phyloP scores from a whole-genome alignment of 2,888 invertebrate species.

The Cordilura impudica region DNA sequence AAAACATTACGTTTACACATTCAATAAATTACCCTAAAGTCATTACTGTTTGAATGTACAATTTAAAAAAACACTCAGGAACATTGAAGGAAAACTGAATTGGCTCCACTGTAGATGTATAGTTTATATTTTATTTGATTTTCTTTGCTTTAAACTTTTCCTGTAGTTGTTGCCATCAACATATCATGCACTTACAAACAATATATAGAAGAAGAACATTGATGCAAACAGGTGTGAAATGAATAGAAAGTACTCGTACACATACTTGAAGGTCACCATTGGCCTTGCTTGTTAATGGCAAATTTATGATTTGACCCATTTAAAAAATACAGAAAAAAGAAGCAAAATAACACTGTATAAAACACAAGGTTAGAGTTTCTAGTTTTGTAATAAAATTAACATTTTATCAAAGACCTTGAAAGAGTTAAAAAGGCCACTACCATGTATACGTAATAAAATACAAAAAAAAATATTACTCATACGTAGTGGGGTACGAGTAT shows the following conservation, averaged over 20 bases:
- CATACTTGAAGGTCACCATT: slow-evolving; percentile 44
- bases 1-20: too few relatives aligned
- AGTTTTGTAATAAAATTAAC: too few relatives aligned
- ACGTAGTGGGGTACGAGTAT: too few relatives aligned
- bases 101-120: not conserved
- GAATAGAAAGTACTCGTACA: not conserved
- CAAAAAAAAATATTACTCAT: too few relatives aligned
- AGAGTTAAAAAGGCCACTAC: too few relatives aligned
- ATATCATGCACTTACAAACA: slow-evolving; percentile 5
- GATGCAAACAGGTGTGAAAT: slow-evolving; percentile 51
- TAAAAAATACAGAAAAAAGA: not conserved
- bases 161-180: not conserved
- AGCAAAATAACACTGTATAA: not conserved
- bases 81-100: too few relatives aligned
- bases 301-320: slow-evolving; percentile 60
- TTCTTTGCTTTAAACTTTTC: not conserved
- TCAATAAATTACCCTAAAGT: too few relatives aligned
- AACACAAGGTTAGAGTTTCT: too few relatives aligned
- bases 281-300: slow-evolving; percentile 53
- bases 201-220: slow-evolving; percentile 23
- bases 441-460: too few relatives aligned
- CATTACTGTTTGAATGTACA: too few relatives aligned
- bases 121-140: not conserved
- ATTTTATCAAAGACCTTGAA: too few relatives aligned
- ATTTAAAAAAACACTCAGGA: too few relatives aligned